These are phyloP conservation scores for Coelopa pilipes DNA, from an alignment of 2,888 invertebrate genomes.

Conservation along the genomic window DNA sequence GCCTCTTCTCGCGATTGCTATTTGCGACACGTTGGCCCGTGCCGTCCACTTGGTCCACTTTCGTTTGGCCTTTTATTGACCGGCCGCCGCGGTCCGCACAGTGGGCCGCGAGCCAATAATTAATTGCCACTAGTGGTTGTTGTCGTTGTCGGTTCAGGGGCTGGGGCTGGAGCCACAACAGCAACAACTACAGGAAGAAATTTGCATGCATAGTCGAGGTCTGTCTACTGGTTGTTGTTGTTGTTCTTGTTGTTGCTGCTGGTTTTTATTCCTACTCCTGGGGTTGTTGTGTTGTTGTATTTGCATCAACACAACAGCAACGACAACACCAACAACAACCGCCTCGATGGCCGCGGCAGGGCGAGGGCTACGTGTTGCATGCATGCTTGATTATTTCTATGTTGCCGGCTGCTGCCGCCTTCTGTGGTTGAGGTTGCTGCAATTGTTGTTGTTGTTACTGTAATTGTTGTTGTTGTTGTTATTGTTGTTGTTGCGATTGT, in stretches of 20 bases:
- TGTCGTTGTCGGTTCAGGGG: background rate
- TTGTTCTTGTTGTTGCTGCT: background rate
- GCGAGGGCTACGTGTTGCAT: conserved; percentile 1
- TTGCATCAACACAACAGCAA: no score
- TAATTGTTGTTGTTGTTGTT: background rate
- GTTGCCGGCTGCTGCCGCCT: background rate
- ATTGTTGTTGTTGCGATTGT: background rate
- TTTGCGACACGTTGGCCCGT: no score
- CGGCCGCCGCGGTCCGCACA: background rate
- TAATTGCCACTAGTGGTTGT: conserved; percentile 21
- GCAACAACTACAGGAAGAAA: conserved; percentile 35
- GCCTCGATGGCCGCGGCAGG: no score
- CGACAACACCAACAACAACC: no score
- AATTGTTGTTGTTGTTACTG: background rate
- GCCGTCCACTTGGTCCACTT: conserved; percentile 27
- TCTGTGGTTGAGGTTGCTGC: conserved; percentile 1
- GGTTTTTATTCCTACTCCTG: background rate
- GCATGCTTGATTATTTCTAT: background rate
- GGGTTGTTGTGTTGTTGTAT: background rate
- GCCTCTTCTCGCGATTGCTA: no score
- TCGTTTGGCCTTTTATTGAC: conserved; percentile 13
- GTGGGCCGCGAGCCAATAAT: conserved; percentile 24
- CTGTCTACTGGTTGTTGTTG: background rate
- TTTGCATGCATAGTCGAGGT: conserved; percentile 22
- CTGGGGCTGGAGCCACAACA: background rate